These are phyloP conservation scores for Ramphastos sulfuratus DNA, from an alignment of 2,113 vertebrate species.

Conservation along the genomic window DNA sequence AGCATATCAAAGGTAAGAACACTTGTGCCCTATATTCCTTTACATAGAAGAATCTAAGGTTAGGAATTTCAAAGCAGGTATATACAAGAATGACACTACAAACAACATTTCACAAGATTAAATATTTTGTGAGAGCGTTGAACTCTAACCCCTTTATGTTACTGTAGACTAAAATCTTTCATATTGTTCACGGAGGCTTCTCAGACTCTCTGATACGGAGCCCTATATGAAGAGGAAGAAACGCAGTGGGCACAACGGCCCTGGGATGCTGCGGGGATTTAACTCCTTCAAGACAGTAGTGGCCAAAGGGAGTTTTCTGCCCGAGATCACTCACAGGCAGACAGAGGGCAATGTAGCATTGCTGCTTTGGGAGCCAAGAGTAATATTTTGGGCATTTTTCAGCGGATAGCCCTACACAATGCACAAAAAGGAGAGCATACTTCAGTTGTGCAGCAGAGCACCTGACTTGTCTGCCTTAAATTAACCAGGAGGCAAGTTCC, in stretches of 20 bases:
- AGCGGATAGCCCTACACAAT: not conserved
- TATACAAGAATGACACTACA: slow-evolving; percentile 54
- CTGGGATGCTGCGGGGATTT: slow-evolving; percentile 28
- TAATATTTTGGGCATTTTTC: not conserved
- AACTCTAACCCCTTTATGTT: slow-evolving; percentile 55
- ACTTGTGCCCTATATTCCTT: slow-evolving; percentile 66
- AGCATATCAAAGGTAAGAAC: slow-evolving; percentile 69
- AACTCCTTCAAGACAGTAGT: slow-evolving; percentile 49
- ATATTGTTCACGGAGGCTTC: slow-evolving; percentile 19
- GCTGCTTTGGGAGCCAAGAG: not conserved
- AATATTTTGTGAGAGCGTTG: slow-evolving; percentile 53
- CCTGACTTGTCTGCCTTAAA: not conserved
- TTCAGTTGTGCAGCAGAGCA: not conserved
- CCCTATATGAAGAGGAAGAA: slow-evolving; percentile 34
- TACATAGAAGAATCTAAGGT: slow-evolving; percentile 52
- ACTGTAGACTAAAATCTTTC: slow-evolving; percentile 52
- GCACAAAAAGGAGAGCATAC: not conserved
- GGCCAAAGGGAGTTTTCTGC: not conserved
- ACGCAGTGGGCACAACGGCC: not conserved
- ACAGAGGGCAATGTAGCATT: slow-evolving; percentile 39
- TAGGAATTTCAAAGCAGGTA: slow-evolving; percentile 66
- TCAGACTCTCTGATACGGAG: slow-evolving; percentile 23
- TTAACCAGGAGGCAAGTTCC: not conserved
- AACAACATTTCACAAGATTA: slow-evolving; percentile 62
- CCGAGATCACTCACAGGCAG: not conserved